Evolutionary conservation across 2,888 invertebrate genomes (phyloP), one percentile per base, ranked within the genome.

Genomic region (Archips crataeganus): DNA sequence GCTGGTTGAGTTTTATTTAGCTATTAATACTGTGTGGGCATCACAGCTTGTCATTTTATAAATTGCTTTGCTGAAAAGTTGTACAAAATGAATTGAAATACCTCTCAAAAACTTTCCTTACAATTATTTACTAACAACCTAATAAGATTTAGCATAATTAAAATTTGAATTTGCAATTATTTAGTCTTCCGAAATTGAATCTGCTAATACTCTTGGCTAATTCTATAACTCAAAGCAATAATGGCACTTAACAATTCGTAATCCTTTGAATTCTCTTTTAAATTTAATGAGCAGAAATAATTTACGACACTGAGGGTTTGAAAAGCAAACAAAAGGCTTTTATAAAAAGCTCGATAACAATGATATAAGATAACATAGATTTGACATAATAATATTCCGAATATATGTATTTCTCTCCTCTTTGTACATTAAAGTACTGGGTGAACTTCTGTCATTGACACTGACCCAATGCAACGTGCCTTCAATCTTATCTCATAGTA

Each of bases 21-120:
- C 64, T 39, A 64, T 64, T 64, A n/a, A 64, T 49, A 23, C 45
- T 49, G 9, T 8, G 49, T 49, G 47, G 64, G 63, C 47, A 32
- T 23, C 10, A 42, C 34, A 36, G 61, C 63, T 47, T 63, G n/a
- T 63, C 32, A 32, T 47, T 47, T 32, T 64, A 64, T 47, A n/a
- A 47, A 63, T 63, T 47, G 45, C 47, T 32, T 13, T 34, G 47
- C 11, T 13, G 8, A 15, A 23, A 47, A 63, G 32, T 34, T 60
- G 23, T 6, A n/a, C 10, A 39, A 34, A 32, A 60, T 39, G n/a
- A 60, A 60, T 60, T n/a, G 57, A 57, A 57, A 32, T 4, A 3
- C 32, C 57, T 57, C 11, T 32, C 32, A 57, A 57, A 11, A 32
- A 32, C 11, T 57, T 57, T 57, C 11, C 32, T 32, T 32, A 57